Base-by-base conservation (phyloP, 2,113 vertebrate species). In the Amphilophus citrinellus region DNA sequence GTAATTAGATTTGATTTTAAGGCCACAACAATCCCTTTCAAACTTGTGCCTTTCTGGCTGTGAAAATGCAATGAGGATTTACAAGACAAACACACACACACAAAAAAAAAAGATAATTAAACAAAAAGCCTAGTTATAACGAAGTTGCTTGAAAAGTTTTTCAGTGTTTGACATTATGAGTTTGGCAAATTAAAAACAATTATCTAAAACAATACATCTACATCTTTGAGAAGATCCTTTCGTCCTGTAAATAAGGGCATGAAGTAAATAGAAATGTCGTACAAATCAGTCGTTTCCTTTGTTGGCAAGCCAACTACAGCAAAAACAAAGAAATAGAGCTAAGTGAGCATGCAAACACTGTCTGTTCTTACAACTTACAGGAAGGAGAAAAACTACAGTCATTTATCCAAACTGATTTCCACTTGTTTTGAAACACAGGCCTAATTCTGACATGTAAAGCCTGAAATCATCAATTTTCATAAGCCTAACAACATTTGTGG, bases 101-200 rank as follows among this genome's bases (percentile, higher is more conserved):
- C 37, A 39, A 58, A 1, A 47, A 1, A 47, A 14, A 30, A 39
- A 80, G 80, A 32, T 2, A 61, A 60, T 30, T 35, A 60, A 7
- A 58, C 10, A 61, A 13, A 20, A 22, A 17, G 11, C 37, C 39
- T 82, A 58, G 13, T 60, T 80, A 22, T 53, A 6, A 77, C 1
- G 44, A 17, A 86, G 63, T 27, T 50, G 13, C 17, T 76, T 84
- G 35, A 78, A 39, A 81, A 35, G 11, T 56, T 35, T 61, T 90
- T 94, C 88, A 88, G 83, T 92, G 85, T 92, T 78, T 42, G 88
- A 90, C 76, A 63, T 66, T 50, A 68, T 61, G 58, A 47, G 76
- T 76, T 84, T 82, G 75, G 68, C 66, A 82, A 66, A 68, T 71
- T 44, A 30, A 76, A 76, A 63, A 32, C 53, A 15, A 10, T 4